Evolutionary conservation across 2,797 vertebrate species (phyloP), one percentile per base, ranked within the genome.

Genomic region (Pipistrellus kuhlii): DNA sequence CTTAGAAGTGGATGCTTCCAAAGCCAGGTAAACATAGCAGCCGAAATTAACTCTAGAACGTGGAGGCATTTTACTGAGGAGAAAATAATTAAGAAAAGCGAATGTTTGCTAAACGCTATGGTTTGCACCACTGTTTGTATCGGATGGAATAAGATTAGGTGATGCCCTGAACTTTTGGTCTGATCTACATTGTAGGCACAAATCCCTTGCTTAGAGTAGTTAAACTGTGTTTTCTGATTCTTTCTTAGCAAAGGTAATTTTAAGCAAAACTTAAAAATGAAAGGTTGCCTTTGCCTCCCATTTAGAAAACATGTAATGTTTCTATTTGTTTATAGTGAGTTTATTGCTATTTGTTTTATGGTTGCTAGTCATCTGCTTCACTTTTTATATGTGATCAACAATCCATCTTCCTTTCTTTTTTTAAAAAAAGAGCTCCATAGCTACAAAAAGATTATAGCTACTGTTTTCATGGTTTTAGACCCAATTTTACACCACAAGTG

Each of bases 401-500:
- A 27, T 82, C 32, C 17, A 4, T 15, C 44, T 89, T 87, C 51
- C 55, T 57, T 57, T 57, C 57, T 59, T 57, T 57, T 57, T 18
- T 27, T 35, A 7, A 8, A 3, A 53, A 6, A 32, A 59, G 3
- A 62, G 3, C 32, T 66, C 69, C 7, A 3, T 35, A 68, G 12
- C 38, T 7, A 75, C 32, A 46, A 12, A 84, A 66, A 15, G 2
- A 76, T 53, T 80, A 75, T 38, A 9, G n/a, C 13, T 51, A 35
- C 9, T 30, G 3, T 90, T 94, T 90, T 87, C n/a, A 66, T 82
- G 48, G 10, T 81, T 91, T 94, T 87, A 44, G 64, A 57, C 20
- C 73, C 62, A 38, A 9, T 12, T 27, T 91, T 90, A 25, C 25
- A 57, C 71, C 85, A 55, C 71, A 94, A 88, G 14, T 87, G n/a